phyloP scores from a whole-genome alignment of 23 tunicate genomes.

The Clavelina lepadiformis region DNA sequence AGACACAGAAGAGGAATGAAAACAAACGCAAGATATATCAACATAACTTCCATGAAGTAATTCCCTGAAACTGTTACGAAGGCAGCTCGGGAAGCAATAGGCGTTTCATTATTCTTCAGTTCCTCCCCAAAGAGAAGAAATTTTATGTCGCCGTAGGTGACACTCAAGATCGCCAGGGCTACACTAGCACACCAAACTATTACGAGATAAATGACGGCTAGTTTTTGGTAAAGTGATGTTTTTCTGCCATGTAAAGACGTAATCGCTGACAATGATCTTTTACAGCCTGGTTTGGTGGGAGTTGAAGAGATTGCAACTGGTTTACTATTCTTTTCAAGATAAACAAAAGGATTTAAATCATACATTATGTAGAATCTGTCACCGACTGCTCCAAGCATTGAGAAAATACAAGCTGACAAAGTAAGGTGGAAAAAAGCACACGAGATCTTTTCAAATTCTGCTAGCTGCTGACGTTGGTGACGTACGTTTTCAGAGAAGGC shows the following conservation, averaged over 20 bases:
- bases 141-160: conserved; percentile 20
- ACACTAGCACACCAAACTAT: conserved; percentile 12
- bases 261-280: neutral
- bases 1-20: conserved; percentile 16
- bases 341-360: conserved; percentile 18
- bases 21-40: conserved; percentile 16
- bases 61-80: too few species aligned
- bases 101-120: too few species aligned
- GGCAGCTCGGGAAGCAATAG: too few species aligned
- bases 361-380: conserved; percentile 31
- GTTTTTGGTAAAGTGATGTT: conserved; percentile 3
- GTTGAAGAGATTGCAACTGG: neutral
- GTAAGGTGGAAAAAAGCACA: conserved; percentile 25
- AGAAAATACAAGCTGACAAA: conserved; percentile 17
- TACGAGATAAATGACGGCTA: conserved; percentile 1
- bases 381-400: conserved; percentile 37
- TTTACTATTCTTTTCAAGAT: conserved; percentile 5
- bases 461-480: neutral
- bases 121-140: conserved; percentile 26
- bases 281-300: neutral
- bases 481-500: neutral
- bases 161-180: conserved; percentile 13
- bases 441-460: conserved; percentile 3
- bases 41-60: too few species aligned
- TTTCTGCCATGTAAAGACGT: neutral